A percentile compares a stretch with the other conserved stretches of the same genome.
Conservation (phyloP, 2,797 vertebrate species). For the Cottoperca gobio region DNA sequence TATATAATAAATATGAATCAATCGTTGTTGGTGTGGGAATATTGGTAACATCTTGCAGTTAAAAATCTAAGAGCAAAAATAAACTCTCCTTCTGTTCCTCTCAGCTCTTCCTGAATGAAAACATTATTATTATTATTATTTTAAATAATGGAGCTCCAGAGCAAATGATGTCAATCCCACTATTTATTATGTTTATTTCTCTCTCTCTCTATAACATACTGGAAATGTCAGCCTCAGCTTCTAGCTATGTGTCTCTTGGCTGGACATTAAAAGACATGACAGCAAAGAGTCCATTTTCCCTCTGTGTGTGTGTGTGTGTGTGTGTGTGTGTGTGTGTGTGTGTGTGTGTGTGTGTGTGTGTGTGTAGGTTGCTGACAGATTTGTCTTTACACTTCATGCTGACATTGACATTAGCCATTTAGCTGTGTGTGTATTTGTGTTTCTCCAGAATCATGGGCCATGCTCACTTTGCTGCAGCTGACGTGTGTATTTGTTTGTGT, state of each 20-base stretch:
- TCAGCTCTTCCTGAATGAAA: slow-evolving; percentile 48
- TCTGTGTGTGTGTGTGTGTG: slow-evolving; percentile 39
- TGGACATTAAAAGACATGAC: slow-evolving; percentile 67
- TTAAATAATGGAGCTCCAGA: slow-evolving; percentile 36
- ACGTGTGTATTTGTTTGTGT: slow-evolving; percentile 63
- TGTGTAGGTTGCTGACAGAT: slow-evolving; percentile 60
- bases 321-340: slow-evolving; percentile 32
- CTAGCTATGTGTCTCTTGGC: slow-evolving; percentile 75
- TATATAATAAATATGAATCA: slow-evolving; percentile 7
- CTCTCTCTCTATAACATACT: slow-evolving; percentile 69
- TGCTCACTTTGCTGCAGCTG: slow-evolving; percentile 65
- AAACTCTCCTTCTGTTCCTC: slow-evolving; percentile 36
- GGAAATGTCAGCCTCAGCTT: slow-evolving; percentile 70
- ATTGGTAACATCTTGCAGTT: slow-evolving; percentile 13
- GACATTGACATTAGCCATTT: slow-evolving; percentile 78
- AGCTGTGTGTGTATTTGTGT: slow-evolving; percentile 74
- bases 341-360: slow-evolving; percentile 29
- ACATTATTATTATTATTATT: slow-evolving; percentile 13
- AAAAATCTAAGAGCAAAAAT: slow-evolving; percentile 38
- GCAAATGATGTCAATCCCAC: slow-evolving; percentile 77
- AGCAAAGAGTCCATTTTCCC: slow-evolving; percentile 73
- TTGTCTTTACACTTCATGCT: slow-evolving; percentile 73
- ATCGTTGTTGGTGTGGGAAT: background rate
- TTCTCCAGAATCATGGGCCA: slow-evolving; percentile 64
- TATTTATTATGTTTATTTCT: slow-evolving; percentile 79